Conservation (phyloP, 2,797 vertebrate species). For the Chanos chanos region DNA sequence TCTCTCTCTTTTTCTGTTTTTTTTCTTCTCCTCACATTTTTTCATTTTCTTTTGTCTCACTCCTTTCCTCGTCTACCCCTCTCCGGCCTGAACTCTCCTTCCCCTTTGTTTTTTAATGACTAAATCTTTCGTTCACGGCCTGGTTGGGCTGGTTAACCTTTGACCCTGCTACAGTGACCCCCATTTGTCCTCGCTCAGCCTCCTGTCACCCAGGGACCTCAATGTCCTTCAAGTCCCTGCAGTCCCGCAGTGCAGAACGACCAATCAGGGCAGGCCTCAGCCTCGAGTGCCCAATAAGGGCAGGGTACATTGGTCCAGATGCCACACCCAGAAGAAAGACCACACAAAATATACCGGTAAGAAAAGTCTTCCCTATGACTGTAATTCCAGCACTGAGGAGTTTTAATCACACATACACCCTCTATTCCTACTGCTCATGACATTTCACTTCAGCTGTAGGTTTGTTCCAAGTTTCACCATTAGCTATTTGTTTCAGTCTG, state of each 20-base stretch:
- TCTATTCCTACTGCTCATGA: too few relatives aligned
- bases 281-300: slow-evolving; percentile 73
- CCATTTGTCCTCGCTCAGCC: slow-evolving; percentile 99
- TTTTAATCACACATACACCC: not conserved
- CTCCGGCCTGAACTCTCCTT: slow-evolving; percentile 22
- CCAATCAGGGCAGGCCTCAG: slow-evolving; percentile 65
- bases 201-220: slow-evolving; percentile 93
- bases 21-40: slow-evolving; percentile 51
- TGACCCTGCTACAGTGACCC: slow-evolving; percentile 61
- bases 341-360: slow-evolving; percentile 42
- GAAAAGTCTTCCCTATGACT: not conserved
- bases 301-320: slow-evolving; percentile 64
- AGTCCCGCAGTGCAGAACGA: slow-evolving; percentile 66
- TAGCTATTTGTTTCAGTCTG: too few relatives aligned
- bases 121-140: slow-evolving; percentile 7
- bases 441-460: too few relatives aligned
- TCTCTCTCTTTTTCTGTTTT: too few relatives aligned
- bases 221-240: slow-evolving; percentile 86
- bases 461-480: too few relatives aligned
- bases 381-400: too few relatives aligned
- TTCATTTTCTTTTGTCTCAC: slow-evolving; percentile 13
- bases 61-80: slow-evolving; percentile 11
- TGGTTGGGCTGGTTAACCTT: slow-evolving; percentile 26
- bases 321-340: slow-evolving; percentile 67
- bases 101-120: slow-evolving; percentile 24